Evolutionary conservation across 30 jellyfish, hydroid and myxozoan genomes (phyloP).

Genomic region (Sanderia malayensis): DNA sequence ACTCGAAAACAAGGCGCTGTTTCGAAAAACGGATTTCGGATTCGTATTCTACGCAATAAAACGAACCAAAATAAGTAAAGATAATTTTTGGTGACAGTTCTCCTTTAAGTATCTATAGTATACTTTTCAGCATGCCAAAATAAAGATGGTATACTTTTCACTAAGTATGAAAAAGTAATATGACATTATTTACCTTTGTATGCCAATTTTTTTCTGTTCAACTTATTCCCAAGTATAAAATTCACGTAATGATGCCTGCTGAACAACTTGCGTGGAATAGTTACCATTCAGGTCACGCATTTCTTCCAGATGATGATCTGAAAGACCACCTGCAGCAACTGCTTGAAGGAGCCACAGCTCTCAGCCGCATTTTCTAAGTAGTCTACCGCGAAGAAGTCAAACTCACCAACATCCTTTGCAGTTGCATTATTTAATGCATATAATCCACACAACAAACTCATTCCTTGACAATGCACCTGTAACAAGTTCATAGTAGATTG

Average conservation of each 20-base stretch:
- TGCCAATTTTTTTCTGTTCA: too few relatives aligned
- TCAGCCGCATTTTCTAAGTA: background rate
- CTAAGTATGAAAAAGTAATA: too few relatives aligned
- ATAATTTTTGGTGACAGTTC: too few relatives aligned
- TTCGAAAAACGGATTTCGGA: too few relatives aligned
- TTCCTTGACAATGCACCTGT: slow-evolving; percentile 3
- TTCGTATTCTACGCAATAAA: too few relatives aligned
- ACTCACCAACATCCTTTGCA: background rate
- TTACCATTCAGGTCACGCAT: slow-evolving; percentile 8
- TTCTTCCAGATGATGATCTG: background rate
- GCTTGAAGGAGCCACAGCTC: background rate
- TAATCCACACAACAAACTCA: background rate
- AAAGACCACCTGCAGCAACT: background rate
- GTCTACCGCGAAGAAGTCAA: background rate
- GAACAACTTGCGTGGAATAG: background rate
- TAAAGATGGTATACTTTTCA: too few relatives aligned
- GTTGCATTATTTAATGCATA: slow-evolving; percentile 13
- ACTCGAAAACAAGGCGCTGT: too few relatives aligned
- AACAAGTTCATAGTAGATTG: background rate
- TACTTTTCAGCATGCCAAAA: too few relatives aligned
- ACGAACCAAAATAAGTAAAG: too few relatives aligned
- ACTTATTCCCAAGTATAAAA: too few relatives aligned
- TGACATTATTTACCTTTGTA: too few relatives aligned
- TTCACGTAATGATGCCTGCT: slow-evolving; percentile 1
- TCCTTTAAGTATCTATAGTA: too few relatives aligned